Base-by-base conservation (phyloP, 2,888 invertebrate species). In the Nomada flava region DNA sequence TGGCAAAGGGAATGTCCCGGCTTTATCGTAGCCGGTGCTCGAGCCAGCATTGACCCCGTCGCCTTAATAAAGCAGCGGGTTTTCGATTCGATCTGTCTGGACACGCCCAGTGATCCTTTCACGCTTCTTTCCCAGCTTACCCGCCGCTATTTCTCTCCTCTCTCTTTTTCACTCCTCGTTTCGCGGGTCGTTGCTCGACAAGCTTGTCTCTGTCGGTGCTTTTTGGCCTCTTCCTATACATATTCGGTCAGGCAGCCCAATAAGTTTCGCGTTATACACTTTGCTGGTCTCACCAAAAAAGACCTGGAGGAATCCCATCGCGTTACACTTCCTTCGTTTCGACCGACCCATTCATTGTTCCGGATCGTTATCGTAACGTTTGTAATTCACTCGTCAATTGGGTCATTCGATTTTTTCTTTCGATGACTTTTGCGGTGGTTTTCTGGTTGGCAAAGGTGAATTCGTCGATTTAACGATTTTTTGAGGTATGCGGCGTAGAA, bases 31-130 rank as follows among this genome's bases (percentile, higher is more conserved):
- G 81, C 81, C 69, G 64, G 70, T 76, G 83, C 36, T 36, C 36
- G 36, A 76, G 83, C 76, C 83, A 79, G 71, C 79, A 76, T 88
- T 86, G 88, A 88, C 83, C 86, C 81, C 79, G 78, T 79, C 72
- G 83, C 76, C 75, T 89, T 90, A 90, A 89, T 90, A 89, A 90
- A 90, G 83, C 87, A 86, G 87, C 88, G 86, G 87, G 87, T 90
- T 90, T 89, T 87, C 90, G 89, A 88, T 83, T 87, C 88, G 86
- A 85, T 83, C 83, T 78, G 84, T 86, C 80, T 83, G 85, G 88
- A 90, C 90, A 90, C 90, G 88, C 90, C 90, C 90, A 89, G 67
- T 79, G 82, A 89, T 89, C 90, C 90, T 90, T 90, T 90, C 90
- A 89, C 90, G 88, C 88, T 87, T 89, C 86, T 87, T 86, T 88